A percentile compares a stretch with the other conserved stretches of the same genome.
These are phyloP conservation scores for Liodrosophila aerea DNA, from an alignment of 2,888 invertebrate genomes.

Conservation along the genomic window DNA sequence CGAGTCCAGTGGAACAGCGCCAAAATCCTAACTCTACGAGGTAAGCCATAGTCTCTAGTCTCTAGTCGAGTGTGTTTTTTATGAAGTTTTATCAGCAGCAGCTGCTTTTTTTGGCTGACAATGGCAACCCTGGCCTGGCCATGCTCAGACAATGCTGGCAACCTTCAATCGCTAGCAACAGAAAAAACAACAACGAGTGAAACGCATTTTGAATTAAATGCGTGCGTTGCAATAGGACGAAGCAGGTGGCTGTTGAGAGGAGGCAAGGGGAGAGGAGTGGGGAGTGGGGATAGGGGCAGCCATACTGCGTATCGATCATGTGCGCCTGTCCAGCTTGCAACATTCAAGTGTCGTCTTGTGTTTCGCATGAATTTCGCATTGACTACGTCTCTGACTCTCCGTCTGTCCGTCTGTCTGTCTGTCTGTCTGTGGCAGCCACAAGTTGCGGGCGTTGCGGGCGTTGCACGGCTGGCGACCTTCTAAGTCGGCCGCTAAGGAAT, in stretches of 20 bases:
- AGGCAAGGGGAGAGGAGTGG: conserved; percentile 18
- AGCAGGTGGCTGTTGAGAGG: conserved; percentile 8
- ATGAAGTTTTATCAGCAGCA: conserved; percentile 18
- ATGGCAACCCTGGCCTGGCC: conserved; percentile 76
- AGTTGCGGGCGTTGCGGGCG: conserved; percentile 67
- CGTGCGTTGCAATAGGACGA: conserved; percentile 54
- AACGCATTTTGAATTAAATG: conserved; percentile 76
- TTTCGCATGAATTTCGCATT: conserved; percentile 58
- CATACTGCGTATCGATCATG: conserved; percentile 77
- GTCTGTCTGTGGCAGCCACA: conserved; percentile 13
- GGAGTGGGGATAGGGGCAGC: conserved; percentile 37
- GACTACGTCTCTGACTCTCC: conserved; percentile 8
- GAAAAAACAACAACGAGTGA: conserved; percentile 49
- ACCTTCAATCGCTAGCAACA: conserved; percentile 53
- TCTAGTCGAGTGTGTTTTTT: too few species aligned
- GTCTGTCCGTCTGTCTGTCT: not conserved
- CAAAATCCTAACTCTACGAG: conserved; percentile 49
- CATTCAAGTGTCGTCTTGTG: conserved; percentile 77
- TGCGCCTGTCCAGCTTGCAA: conserved; percentile 77
- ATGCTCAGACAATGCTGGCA: conserved; percentile 60
- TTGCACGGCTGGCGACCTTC: conserved; percentile 67
- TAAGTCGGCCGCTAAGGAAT: conserved; percentile 74
- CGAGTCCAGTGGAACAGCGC: conserved; percentile 31
- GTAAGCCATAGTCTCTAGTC: too few species aligned
- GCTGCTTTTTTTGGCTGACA: conserved; percentile 53